Percentiles rank a stretch among this genome's conserved stretches.
Conservation (phyloP, 2,888 invertebrate species). For the Lampropteryx suffumata region DNA sequence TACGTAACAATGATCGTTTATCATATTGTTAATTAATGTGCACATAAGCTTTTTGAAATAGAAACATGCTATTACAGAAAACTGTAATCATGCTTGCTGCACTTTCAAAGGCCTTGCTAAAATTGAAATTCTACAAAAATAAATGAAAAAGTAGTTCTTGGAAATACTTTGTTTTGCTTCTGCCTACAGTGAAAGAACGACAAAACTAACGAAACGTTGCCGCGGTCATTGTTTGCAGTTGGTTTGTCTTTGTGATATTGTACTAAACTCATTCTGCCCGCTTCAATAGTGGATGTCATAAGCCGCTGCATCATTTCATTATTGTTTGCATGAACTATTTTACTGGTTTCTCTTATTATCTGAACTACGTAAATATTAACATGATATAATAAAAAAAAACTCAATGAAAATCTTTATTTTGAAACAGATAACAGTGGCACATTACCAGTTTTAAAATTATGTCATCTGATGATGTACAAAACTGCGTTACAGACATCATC, state of each 20-base stretch:
- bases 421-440: no score
- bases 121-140: slow-evolving; percentile 35
- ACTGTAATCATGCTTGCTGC: slow-evolving; percentile 6
- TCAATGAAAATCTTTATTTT: no score
- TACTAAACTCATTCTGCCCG: slow-evolving; percentile 45
- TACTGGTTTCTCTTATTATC: no score
- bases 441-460: no score
- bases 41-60: slow-evolving; percentile 16
- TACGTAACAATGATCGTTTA: slow-evolving; percentile 35
- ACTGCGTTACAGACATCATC: no score
- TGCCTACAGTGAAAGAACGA: slow-evolving; percentile 31
- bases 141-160: slow-evolving; percentile 34
- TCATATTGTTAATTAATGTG: slow-evolving; percentile 34
- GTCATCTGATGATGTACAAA: no score
- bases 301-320: slow-evolving; percentile 30
- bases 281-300: slow-evolving; percentile 34
- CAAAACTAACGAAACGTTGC: slow-evolving; percentile 39
- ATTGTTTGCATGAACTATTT: slow-evolving; percentile 11
- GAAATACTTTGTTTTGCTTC: slow-evolving; percentile 31
- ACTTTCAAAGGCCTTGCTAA: slow-evolving; percentile 8
- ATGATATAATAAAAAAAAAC: no score
- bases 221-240: slow-evolving; percentile 49
- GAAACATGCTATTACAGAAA: not conserved
- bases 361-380: no score
- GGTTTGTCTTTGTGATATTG: slow-evolving; percentile 54